Base-by-base conservation (phyloP, 2,113 vertebrate species). In the Myxocyprinus asiaticus region DNA sequence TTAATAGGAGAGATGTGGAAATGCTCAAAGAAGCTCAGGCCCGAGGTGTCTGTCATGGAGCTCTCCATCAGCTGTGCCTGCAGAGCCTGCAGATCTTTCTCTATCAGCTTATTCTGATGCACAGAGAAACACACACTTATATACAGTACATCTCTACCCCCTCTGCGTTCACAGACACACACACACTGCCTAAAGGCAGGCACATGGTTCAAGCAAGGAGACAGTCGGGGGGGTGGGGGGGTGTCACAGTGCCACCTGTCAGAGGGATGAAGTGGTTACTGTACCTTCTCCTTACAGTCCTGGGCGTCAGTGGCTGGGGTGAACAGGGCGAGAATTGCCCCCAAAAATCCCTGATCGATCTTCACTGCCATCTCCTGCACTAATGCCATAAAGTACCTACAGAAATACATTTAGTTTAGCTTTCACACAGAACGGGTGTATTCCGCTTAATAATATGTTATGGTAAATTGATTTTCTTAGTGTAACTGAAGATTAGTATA, bases 281-380 rank as follows among this genome's bases (percentile, higher is more conserved):
- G 22, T 33, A 33, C 98, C 93, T 95, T 93, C 87, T 94, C 91
- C 55, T 83, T 92, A 78, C 94, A 90, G 1, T 88, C 88, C 86
- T 91, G 91, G 1, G 90, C 87, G 17, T 95, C 94, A 7, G 86
- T 89, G 14, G 93, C 74, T 0, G 96, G 93, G 1, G 94, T 95
- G 58, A 98, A 95, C 7, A 99, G 78, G 44, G 91, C 90, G 76
- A 92, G 77, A 44, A 95, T 72, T 48, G 95, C 95, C 58, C 91
- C 94, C 74, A 99, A 91, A 89, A 99, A 99, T 0, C 94, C 96
- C 81, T 98, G 97, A 84, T 99, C 98, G 4, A 98, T 83, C 91
- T 97, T 99, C 80, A 99, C 89, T 0, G 97, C 98, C 98, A 99
- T 99, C 87, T 99, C 97, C 85, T 99, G 98, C 81, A 99, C 95